phyloP scores from a whole-genome alignment of 2,888 invertebrate species.

The Liodrosophila aerea region DNA sequence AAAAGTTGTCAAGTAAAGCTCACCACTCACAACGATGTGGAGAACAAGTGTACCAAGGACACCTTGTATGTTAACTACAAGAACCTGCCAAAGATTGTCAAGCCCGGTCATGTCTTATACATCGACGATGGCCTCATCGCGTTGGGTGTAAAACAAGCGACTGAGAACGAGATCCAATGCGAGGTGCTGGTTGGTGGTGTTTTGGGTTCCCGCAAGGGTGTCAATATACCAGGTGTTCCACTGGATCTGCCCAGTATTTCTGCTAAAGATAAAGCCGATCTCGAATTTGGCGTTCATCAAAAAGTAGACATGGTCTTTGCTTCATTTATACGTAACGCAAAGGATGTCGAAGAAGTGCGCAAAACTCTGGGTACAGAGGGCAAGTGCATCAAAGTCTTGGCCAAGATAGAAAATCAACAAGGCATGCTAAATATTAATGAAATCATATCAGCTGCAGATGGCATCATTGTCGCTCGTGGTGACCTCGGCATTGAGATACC shows the following conservation, averaged over 20 bases:
- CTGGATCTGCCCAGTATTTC: conserved; percentile 98
- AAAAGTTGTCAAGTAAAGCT: conserved; percentile 92
- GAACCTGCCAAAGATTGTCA: conserved; percentile 94
- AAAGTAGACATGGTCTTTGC: conserved; percentile 96
- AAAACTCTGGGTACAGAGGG: conserved; percentile 92
- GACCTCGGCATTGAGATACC: conserved; percentile 99
- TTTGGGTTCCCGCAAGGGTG: conserved; percentile 97
- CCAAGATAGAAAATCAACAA: conserved; percentile 99
- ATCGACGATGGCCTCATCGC: conserved; percentile 98
- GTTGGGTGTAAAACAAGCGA: conserved; percentile 89
- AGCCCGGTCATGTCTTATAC: conserved; percentile 91
- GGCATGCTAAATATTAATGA: conserved; percentile 96
- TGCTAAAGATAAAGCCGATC: conserved; percentile 95
- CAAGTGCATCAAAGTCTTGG: conserved; percentile 87
- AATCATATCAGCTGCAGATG: conserved; percentile 95
- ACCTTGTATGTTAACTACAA: conserved; percentile 94
- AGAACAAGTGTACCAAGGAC: conserved; percentile 89
- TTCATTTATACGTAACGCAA: conserved; percentile 96
- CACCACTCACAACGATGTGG: conserved; percentile 89
- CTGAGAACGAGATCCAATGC: conserved; percentile 86
- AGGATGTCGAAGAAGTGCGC: conserved; percentile 92
- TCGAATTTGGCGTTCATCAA: conserved; percentile 94
- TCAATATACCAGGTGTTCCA: conserved; percentile 96
- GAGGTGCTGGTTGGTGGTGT: conserved; percentile 96
- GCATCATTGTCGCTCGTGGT: conserved; percentile 99